Percentiles rank a stretch among this genome's conserved stretches.
Conservation (phyloP, 2,113 vertebrate genomes). For the Takifugu flavidus region DNA sequence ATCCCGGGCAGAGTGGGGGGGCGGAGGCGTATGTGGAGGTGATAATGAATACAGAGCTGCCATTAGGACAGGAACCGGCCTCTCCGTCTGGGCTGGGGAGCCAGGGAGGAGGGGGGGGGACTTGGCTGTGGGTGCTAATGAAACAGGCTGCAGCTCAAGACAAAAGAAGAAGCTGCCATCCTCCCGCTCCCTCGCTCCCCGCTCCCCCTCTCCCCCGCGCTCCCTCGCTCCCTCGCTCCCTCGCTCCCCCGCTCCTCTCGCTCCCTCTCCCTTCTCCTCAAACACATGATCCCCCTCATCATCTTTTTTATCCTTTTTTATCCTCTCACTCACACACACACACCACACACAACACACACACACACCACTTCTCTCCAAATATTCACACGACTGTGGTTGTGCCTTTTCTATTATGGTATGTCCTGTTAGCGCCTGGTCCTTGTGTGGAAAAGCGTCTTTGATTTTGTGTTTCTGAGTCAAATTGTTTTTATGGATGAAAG, state of each 20-base stretch:
- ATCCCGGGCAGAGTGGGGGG: constrained; percentile 44
- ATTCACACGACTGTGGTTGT: too few species aligned
- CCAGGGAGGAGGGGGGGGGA: constrained; percentile 31
- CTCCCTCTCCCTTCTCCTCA: not conserved
- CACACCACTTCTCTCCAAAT: too few species aligned
- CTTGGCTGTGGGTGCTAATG: constrained; percentile 69
- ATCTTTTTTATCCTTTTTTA: not conserved
- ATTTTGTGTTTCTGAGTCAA: too few species aligned
- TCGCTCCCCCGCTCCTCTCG: constrained; percentile 27
- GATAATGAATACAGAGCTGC: constrained; percentile 77
- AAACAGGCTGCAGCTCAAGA: constrained; percentile 66
- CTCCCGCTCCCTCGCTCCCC: constrained; percentile 19
- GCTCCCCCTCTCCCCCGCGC: too few species aligned
- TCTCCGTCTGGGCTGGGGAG: constrained; percentile 53
- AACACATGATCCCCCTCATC: constrained; percentile 9
- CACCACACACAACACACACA: too few species aligned
- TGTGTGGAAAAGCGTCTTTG: too few species aligned
- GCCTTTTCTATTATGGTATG: too few species aligned
- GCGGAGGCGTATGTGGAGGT: constrained; percentile 64
- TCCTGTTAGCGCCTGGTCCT: too few species aligned
- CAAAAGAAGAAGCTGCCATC: constrained; percentile 64
- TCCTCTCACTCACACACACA: too few species aligned
- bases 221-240: constrained; percentile 36
- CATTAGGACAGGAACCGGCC: constrained; percentile 69
- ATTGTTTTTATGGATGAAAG: too few species aligned